Conservation (phyloP, 2,888 invertebrate species). For the Chirona hameri region DNA sequence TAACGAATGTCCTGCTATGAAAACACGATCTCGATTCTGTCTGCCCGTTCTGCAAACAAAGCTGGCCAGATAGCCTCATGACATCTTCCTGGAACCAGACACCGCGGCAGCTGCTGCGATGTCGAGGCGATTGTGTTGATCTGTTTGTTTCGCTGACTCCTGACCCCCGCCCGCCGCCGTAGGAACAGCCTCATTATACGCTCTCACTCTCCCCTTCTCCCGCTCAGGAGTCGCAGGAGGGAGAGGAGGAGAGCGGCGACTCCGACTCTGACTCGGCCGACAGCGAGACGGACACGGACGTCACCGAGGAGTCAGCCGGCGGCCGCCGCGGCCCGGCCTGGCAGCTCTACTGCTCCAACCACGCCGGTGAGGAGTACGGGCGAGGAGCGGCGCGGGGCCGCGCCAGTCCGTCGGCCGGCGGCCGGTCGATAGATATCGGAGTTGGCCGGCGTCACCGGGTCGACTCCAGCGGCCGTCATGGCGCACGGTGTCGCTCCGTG, state of each 20-base stretch:
- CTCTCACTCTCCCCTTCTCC: not conserved
- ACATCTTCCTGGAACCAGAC: no score
- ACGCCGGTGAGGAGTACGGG: not conserved
- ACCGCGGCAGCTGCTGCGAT: not conserved
- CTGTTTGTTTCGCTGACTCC: not conserved
- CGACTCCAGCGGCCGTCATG: not conserved
- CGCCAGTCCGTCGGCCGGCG: not conserved
- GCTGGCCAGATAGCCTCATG: no score
- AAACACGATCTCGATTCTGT: no score
- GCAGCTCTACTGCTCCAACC: constrained; percentile 2
- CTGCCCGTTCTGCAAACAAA: no score
- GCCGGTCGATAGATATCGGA: not conserved
- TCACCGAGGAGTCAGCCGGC: no score
- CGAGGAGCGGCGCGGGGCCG: no score
- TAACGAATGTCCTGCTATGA: no score
- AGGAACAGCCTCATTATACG: not conserved
- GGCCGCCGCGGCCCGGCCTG: not conserved
- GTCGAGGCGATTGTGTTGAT: not conserved
- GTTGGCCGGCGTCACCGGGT: not conserved
- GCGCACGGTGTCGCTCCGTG: no score
- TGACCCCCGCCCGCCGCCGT: not conserved
- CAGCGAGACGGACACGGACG: not conserved
- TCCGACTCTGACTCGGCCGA: not conserved
- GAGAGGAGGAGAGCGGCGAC: not conserved
- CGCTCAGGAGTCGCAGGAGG: not conserved